Conservation (phyloP, 1,140 invertebrate genomes). For the Zaprionus vittiger region DNA sequence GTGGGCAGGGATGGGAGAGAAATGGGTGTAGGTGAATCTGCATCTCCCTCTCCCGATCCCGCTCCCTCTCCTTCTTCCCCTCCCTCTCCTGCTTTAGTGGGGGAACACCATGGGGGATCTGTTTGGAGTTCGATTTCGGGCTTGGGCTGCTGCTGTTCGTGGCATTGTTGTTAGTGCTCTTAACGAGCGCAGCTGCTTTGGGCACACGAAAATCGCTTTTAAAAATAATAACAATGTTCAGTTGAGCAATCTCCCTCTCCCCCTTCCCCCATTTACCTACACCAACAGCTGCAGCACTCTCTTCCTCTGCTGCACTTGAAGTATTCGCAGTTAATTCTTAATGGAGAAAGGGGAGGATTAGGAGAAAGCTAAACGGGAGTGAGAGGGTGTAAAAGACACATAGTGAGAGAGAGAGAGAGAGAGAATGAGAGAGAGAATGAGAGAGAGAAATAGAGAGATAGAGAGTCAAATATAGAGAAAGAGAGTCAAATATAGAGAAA, state of each 20-base stretch:
- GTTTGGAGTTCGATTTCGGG: background rate
- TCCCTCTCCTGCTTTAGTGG: background rate
- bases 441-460: background rate
- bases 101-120: background rate
- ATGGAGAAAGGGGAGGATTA: no score
- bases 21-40: background rate
- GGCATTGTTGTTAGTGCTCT: slow-evolving; percentile 67
- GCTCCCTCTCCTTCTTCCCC: background rate
- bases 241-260: background rate
- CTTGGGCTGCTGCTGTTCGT: background rate
- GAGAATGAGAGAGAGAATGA: no score
- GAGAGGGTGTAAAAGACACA: no score
- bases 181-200: slow-evolving; percentile 76
- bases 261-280: background rate
- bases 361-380: no score
- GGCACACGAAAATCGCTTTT: slow-evolving; percentile 74
- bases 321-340: no score
- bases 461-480: background rate
- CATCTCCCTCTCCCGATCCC: background rate
- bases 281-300: background rate
- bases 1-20: background rate
- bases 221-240: slow-evolving; percentile 77
- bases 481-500: no score
- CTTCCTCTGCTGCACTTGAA: background rate
- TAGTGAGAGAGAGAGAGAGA: no score